Evolutionary conservation across 2,797 vertebrate genomes (phyloP).

Genomic region (Pantherophis vulpinus): DNA sequence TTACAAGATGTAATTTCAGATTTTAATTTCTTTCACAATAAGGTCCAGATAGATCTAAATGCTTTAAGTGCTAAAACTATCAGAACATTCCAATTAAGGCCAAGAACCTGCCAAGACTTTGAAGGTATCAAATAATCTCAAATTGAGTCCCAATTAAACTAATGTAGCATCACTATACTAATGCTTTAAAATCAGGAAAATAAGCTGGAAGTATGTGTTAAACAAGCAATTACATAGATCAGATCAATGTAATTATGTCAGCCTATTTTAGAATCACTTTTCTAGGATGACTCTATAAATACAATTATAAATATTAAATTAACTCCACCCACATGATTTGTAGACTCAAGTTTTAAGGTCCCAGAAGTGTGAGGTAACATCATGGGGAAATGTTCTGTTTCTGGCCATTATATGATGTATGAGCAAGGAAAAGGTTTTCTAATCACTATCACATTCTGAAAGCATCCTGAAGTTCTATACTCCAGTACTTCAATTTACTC

Average conservation of each 20-base stretch:
- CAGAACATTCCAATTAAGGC: not conserved
- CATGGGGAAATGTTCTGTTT: not conserved
- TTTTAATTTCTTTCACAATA: not conserved
- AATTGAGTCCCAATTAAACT: not conserved
- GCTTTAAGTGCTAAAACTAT: not conserved
- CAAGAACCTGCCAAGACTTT: not conserved
- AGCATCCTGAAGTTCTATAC: not conserved
- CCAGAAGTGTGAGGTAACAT: not conserved
- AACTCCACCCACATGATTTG: not conserved
- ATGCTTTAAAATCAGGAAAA: not conserved
- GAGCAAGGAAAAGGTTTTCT: not conserved
- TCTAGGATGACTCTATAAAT: not conserved
- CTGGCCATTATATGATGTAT: not conserved
- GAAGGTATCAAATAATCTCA: not conserved
- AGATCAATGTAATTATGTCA: not conserved
- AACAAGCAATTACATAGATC: not conserved
- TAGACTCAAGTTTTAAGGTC: not conserved
- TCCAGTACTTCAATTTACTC: not conserved
- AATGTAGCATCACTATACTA: not conserved
- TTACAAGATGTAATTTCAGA: not conserved
- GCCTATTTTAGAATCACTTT: not conserved
- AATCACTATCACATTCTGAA: not conserved
- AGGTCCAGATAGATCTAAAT: not conserved
- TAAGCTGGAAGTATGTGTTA: not conserved
- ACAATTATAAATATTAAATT: not conserved